These are phyloP conservation scores for Calliphora vomitoria DNA, from an alignment of 2,888 invertebrate genomes.

Conservation along the genomic window DNA sequence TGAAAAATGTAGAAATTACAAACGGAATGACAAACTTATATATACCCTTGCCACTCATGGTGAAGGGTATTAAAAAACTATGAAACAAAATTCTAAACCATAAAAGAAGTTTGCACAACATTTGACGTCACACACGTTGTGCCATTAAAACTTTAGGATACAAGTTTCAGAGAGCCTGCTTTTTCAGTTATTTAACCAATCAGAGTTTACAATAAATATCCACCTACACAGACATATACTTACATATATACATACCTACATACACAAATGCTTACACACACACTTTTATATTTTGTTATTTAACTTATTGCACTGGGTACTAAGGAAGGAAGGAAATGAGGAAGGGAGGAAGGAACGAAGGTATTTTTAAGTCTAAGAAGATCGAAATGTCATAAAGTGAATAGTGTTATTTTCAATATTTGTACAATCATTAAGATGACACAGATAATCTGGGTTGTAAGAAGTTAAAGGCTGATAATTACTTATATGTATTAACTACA, in stretches of 20 bases:
- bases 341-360: not conserved
- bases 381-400: slow-evolving; percentile 29
- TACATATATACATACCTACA: no score
- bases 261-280: not conserved
- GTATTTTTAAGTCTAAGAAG: not conserved
- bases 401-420: not conserved
- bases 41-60: no score
- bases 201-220: slow-evolving; percentile 77
- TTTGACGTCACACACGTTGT: slow-evolving; percentile 51
- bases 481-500: not conserved
- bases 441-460: slow-evolving; percentile 9
- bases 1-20: no score
- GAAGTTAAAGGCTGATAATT: slow-evolving; percentile 7
- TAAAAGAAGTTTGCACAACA: not conserved
- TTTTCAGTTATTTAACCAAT: slow-evolving; percentile 84
- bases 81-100: slow-evolving; percentile 66
- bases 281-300: not conserved
- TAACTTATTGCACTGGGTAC: not conserved
- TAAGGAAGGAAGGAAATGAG: not conserved
- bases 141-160: not conserved
- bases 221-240: not conserved
- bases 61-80: not conserved
- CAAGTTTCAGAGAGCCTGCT: slow-evolving; percentile 79
- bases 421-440: slow-evolving; percentile 48
- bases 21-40: no score